A percentile compares a stretch with the other conserved stretches of the same genome.
Evolutionary conservation across 2,888 invertebrate species (phyloP).

Genomic region (Lasioglossum villosulum): DNA sequence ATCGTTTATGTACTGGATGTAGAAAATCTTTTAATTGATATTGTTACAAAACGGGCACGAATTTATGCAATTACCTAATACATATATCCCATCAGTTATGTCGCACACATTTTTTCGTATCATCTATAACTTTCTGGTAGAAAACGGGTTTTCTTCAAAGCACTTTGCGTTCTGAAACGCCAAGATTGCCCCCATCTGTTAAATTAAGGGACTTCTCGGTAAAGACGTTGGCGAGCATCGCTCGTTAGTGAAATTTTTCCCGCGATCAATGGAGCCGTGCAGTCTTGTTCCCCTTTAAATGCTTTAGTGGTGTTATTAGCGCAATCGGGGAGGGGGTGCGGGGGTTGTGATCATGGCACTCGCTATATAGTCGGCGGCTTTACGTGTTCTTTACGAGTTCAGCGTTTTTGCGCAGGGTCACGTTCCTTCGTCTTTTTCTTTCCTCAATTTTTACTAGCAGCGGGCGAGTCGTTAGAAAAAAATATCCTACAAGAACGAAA

Average conservation of each 20-base stretch:
- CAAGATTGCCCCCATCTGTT: background rate
- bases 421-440: constrained; percentile 28
- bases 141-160: background rate
- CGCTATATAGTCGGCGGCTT: background rate
- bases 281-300: background rate
- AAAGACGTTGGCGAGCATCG: background rate
- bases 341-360: background rate
- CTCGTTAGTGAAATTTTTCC: constrained; percentile 3
- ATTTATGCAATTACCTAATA: too few relatives aligned
- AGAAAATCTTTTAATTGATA: background rate
- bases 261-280: background rate
- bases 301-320: constrained; percentile 9
- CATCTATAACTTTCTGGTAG: too few relatives aligned
- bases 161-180: background rate
- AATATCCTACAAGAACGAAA: constrained; percentile 28
- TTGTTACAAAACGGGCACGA: too few relatives aligned
- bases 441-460: constrained; percentile 18
- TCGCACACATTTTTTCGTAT: too few relatives aligned
- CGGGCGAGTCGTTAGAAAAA: constrained; percentile 36
- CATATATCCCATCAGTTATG: too few relatives aligned
- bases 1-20: background rate
- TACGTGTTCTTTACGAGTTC: constrained; percentile 23
- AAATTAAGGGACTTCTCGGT: background rate
- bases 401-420: constrained; percentile 25
- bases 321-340: background rate